Percentiles rank a stretch among this genome's conserved stretches.
Conservation (phyloP, 2,888 invertebrate species). For the Halocaridina rubra region DNA sequence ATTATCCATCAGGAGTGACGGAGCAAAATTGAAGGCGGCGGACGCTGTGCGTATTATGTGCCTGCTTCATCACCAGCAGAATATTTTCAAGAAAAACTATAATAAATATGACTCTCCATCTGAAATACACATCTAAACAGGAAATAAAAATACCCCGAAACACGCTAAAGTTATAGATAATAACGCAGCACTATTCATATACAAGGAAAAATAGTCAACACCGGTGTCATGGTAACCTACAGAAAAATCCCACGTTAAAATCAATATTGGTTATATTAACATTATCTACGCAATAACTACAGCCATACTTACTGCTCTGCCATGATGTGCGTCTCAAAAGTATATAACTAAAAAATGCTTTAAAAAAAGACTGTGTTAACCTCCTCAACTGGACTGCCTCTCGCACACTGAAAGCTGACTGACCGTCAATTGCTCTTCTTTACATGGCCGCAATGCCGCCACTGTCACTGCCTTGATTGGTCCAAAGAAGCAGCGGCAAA, state of each 20-base stretch:
- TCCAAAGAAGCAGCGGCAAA: neutral
- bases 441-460: neutral
- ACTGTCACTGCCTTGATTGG: neutral
- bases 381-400: neutral
- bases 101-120: neutral
- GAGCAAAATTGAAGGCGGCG: conserved; percentile 40
- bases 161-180: neutral
- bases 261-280: neutral
- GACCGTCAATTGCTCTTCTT: neutral
- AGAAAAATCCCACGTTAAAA: neutral
- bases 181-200: neutral
- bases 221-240: neutral
- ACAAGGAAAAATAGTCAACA: neutral
- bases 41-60: neutral
- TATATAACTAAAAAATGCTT: neutral
- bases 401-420: neutral
- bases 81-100: neutral
- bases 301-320: conserved; percentile 18
- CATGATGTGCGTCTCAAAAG: conserved; percentile 15
- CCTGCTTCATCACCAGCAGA: neutral
- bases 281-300: neutral
- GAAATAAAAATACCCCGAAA: neutral
- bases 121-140: neutral
- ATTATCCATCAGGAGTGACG: conserved; percentile 25
- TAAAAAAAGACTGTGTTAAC: neutral